Base-by-base conservation (phyloP, 2,888 invertebrate species). In the Agrotis puta region DNA sequence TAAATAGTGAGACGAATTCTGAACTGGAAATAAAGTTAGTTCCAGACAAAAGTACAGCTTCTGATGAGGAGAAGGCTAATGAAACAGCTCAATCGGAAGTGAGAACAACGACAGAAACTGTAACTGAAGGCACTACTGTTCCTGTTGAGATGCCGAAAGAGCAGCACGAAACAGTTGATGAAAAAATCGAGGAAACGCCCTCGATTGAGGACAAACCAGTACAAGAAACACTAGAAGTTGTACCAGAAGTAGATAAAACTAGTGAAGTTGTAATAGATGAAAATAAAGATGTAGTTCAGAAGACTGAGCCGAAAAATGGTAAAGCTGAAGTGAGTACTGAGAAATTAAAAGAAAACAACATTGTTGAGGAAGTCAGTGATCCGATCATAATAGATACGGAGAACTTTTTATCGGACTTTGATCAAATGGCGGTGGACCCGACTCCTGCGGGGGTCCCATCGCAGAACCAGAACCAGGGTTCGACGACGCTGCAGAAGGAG, bases 401-500 rank as follows among this genome's bases (percentile, higher is more conserved):
- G 64, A 93, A 94, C 82, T 95, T 97, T 33, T 94, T 97, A 70
- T 93, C 96, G 0, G 97, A 97, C 64, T 89, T 97, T 18, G 97
- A 96, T 70, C 96, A 95, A 79, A 96, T 96, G 67, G 94, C 94
- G 18, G 93, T 94, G 54, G 95, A 95, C 50, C 95, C 95, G 4
- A 91, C 93, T 20, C 95, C 95, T 0, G 89, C 95, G 39, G 96
- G 95, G 14, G 66, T 88, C 18, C 90, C 84, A 2, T 74, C 89
- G 43, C 89, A 85, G 20, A 93, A 88, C 70, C 93, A 94, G 69
- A 92, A 93, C 71, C 94, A 91, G 80, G 92, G 89, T 16, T 94
- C 92, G 80, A 87, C 90, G 43, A 92, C 93, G 24, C 91, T 96
- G 72, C 98, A 98, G 89, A 99, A 99, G 87, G 99, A 99, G 93